Conservation (phyloP, 2,888 invertebrate genomes). For the Nomada ruficornis region DNA sequence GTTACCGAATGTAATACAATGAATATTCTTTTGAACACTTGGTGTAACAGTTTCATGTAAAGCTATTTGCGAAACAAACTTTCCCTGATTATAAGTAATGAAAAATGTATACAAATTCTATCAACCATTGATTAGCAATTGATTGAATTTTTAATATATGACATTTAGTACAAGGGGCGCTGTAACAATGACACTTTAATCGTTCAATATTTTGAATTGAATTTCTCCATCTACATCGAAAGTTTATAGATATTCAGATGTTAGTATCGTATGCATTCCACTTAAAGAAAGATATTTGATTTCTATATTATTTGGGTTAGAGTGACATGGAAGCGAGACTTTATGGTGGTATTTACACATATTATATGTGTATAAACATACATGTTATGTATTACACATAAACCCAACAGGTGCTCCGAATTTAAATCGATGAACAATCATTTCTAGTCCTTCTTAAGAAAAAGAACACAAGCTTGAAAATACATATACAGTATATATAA, state of each 20-base stretch:
- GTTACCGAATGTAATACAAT: constrained; percentile 60
- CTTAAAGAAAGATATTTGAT: constrained; percentile 59
- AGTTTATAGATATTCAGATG: constrained; percentile 15
- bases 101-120: constrained; percentile 1
- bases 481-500: constrained; percentile 31
- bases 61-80: constrained; percentile 24
- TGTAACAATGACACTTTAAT: background rate
- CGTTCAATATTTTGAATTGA: constrained; percentile 2
- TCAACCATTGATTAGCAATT: background rate
- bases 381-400: constrained; percentile 60
- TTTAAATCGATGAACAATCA: constrained; percentile 51
- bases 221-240: constrained; percentile 6
- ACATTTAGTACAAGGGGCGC: background rate
- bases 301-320: constrained; percentile 65
- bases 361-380: constrained; percentile 38
- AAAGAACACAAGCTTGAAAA: constrained; percentile 68
- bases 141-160: constrained; percentile 16
- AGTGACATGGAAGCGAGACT: constrained; percentile 72
- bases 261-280: constrained; percentile 56
- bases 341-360: constrained; percentile 64
- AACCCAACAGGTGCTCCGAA: constrained; percentile 80
- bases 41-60: constrained; percentile 24
- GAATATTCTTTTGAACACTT: constrained; percentile 27
- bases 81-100: background rate
- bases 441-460: constrained; percentile 51